Evolutionary conservation across 2,888 invertebrate genomes (phyloP).

Genomic region (Geotrupes spiniger): DNA sequence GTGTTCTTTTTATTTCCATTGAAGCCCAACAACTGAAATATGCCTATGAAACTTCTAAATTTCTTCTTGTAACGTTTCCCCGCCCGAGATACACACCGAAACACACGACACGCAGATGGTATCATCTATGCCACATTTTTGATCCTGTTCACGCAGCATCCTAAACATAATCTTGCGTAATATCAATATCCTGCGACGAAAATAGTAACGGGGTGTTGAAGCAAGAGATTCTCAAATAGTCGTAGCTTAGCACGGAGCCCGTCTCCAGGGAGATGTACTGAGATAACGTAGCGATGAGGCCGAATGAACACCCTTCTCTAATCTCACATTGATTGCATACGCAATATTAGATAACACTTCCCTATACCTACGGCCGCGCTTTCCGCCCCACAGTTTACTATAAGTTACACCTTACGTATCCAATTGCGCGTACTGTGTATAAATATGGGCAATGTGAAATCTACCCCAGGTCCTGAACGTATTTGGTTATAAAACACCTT

Average conservation of each 20-base stretch:
- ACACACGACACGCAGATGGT: no score
- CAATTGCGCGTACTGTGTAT: slow-evolving; percentile 34
- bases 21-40: no score
- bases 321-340: slow-evolving; percentile 50
- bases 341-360: slow-evolving; percentile 50
- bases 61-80: no score
- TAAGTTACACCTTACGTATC: slow-evolving; percentile 30
- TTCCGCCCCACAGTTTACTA: slow-evolving; percentile 20
- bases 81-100: no score
- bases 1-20: no score
- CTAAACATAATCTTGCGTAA: slow-evolving; percentile 31
- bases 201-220: slow-evolving; percentile 26
- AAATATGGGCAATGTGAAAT: slow-evolving; percentile 26
- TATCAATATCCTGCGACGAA: slow-evolving; percentile 43
- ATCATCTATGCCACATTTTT: no score
- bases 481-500: slow-evolving; percentile 27
- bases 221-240: slow-evolving; percentile 26
- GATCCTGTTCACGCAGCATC: background rate
- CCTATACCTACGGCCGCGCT: slow-evolving; percentile 29
- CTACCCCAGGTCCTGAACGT: slow-evolving; percentile 17
- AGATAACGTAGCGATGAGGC: slow-evolving; percentile 44
- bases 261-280: slow-evolving; percentile 44
- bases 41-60: no score
- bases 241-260: slow-evolving; percentile 20
- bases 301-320: slow-evolving; percentile 47